Percentiles rank a stretch among this genome's conserved stretches.
phyloP scores from a whole-genome alignment of 2,888 invertebrate species.

The Salpingus planirostris region DNA sequence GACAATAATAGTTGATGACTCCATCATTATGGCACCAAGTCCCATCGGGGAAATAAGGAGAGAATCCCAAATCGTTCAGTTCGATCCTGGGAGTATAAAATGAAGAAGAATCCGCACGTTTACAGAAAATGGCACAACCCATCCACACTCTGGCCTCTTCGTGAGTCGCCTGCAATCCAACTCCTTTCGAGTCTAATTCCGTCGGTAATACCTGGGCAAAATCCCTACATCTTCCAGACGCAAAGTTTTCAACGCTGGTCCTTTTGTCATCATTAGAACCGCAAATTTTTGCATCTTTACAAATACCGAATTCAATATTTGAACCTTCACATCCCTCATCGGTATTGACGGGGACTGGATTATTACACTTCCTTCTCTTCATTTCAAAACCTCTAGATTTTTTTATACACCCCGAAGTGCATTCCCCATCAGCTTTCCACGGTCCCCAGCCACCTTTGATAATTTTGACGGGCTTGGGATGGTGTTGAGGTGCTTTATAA shows the following conservation, averaged over 20 bases:
- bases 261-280: conserved; percentile 41
- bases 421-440: conserved; percentile 50
- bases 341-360: conserved; percentile 43
- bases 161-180: conserved; percentile 65
- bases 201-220: conserved; percentile 52
- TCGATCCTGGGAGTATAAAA: conserved; percentile 71
- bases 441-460: conserved; percentile 53
- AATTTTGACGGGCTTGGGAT: conserved; percentile 35
- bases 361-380: conserved; percentile 50
- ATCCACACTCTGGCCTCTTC: conserved; percentile 66
- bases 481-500: conserved; percentile 32
- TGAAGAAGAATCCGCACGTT: conserved; percentile 52
- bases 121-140: conserved; percentile 72
- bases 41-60: conserved; percentile 72
- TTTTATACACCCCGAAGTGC: conserved; percentile 58
- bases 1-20: conserved; percentile 57
- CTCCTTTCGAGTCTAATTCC: conserved; percentile 57
- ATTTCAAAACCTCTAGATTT: conserved; percentile 53
- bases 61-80: conserved; percentile 61
- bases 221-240: conserved; percentile 54
- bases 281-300: conserved; percentile 53
- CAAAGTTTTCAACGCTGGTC: conserved; percentile 47
- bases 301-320: conserved; percentile 55
- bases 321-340: conserved; percentile 53
- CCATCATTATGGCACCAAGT: conserved; percentile 69